A percentile compares a stretch with the other conserved stretches of the same genome.
Conservation (phyloP, 2,797 vertebrate species). For the Artibeus lituratus region DNA sequence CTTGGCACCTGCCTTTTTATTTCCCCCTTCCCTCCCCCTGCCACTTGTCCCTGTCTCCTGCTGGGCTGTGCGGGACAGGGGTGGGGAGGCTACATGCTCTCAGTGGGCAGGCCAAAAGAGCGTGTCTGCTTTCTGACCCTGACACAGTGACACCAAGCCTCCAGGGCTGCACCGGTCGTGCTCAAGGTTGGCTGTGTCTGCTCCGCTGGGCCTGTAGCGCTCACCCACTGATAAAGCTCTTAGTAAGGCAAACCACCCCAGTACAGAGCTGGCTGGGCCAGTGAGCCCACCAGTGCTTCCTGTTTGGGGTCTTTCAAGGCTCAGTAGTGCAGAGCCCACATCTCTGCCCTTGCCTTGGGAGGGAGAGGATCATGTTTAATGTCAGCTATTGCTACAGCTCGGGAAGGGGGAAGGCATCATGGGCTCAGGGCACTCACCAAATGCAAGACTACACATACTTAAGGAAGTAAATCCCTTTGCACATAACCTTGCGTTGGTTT, state of each 20-base stretch:
- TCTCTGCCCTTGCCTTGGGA: neutral
- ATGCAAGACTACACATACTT: neutral
- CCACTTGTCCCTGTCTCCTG: neutral
- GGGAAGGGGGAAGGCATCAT: neutral
- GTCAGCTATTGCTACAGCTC: no score
- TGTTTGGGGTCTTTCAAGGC: neutral
- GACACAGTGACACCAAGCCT: neutral
- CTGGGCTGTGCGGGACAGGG: no score
- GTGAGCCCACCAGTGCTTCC: neutral
- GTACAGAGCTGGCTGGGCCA: no score
- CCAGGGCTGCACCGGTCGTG: neutral
- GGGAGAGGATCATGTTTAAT: neutral
- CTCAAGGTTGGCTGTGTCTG: neutral
- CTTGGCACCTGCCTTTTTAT: neutral
- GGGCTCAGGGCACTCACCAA: neutral
- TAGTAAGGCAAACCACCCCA: neutral
- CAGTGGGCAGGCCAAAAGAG: neutral
- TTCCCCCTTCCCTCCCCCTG: neutral
- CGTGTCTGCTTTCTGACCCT: neutral
- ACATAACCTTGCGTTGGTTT: neutral
- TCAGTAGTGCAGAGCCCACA: neutral
- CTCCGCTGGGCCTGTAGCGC: neutral
- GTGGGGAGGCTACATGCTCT: neutral
- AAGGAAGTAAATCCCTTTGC: neutral
- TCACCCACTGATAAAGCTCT: neutral